These are phyloP conservation scores for Archivesica marissinica DNA, from an alignment of 1,140 invertebrate species.

Conservation along the genomic window DNA sequence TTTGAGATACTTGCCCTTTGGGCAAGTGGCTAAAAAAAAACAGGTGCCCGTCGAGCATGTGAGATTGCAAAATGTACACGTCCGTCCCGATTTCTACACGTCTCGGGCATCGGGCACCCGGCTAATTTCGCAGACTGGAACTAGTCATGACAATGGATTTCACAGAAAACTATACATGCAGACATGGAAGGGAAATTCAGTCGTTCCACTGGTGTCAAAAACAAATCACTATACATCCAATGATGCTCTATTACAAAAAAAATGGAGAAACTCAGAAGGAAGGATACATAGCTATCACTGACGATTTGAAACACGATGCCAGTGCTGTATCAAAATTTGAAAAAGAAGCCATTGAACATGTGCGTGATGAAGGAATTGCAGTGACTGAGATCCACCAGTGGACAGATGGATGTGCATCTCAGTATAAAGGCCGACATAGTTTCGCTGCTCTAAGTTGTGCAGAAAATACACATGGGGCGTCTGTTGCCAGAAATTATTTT, in stretches of 20 bases:
- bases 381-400: conserved; percentile 5
- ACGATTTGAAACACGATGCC: conserved; percentile 23
- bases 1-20: no score
- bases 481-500: not conserved
- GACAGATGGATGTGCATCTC: conserved; percentile 19
- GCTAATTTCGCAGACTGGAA: no score
- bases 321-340: conserved; percentile 20
- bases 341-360: not conserved
- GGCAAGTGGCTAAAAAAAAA: no score
- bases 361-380: not conserved
- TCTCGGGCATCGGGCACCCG: no score
- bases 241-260: conserved; percentile 26
- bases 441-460: not conserved
- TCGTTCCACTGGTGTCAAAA: conserved; percentile 22
- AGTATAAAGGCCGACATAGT: not conserved
- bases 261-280: not conserved
- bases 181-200: conserved; percentile 27
- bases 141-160: conserved; percentile 24
- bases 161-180: conserved; percentile 18
- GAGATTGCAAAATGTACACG: no score
- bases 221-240: conserved; percentile 16
- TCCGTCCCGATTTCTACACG: no score
- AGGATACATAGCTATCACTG: not conserved
- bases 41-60: no score
- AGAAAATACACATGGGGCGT: not conserved